A percentile compares a stretch with the other conserved stretches of the same genome.
Evolutionary conservation across 2,113 vertebrate genomes (phyloP).

Genomic region (Takifugu bimaculatus): DNA sequence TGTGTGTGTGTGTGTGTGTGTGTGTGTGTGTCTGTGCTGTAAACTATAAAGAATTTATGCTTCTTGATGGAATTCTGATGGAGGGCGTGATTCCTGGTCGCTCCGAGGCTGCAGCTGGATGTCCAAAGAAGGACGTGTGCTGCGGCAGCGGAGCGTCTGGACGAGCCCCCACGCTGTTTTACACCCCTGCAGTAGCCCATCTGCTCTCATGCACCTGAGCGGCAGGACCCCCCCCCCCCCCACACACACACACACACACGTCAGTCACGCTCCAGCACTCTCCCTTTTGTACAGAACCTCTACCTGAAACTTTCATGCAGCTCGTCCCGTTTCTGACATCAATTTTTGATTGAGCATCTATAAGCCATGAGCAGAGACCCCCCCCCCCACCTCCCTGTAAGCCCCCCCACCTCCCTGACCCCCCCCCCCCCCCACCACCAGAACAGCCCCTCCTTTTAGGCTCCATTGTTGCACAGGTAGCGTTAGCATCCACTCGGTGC

Average conservation of each 20-base stretch:
- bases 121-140: too few species aligned
- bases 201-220: slow-evolving; percentile 47
- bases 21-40: neutral
- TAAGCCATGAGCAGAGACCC: slow-evolving; percentile 54
- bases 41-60: neutral
- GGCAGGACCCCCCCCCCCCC: neutral
- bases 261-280: too few species aligned
- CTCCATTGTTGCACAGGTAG: too few species aligned
- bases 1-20: too few species aligned
- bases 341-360: slow-evolving; percentile 61
- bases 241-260: neutral
- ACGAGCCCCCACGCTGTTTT: slow-evolving; percentile 32
- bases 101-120: too few species aligned
- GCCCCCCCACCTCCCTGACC: too few species aligned
- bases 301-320: slow-evolving; percentile 50
- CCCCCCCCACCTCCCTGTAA: neutral
- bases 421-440: too few species aligned
- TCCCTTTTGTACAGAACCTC: neutral
- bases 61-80: too few species aligned
- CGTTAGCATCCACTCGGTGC: too few species aligned
- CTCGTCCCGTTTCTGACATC: slow-evolving; percentile 30
- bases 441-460: too few species aligned
- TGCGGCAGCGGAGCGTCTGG: neutral
- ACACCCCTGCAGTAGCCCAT: slow-evolving; percentile 47
- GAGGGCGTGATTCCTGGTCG: slow-evolving; percentile 1